phyloP scores from a whole-genome alignment of 2,888 invertebrate species.

The Aleiodes alternator region DNA sequence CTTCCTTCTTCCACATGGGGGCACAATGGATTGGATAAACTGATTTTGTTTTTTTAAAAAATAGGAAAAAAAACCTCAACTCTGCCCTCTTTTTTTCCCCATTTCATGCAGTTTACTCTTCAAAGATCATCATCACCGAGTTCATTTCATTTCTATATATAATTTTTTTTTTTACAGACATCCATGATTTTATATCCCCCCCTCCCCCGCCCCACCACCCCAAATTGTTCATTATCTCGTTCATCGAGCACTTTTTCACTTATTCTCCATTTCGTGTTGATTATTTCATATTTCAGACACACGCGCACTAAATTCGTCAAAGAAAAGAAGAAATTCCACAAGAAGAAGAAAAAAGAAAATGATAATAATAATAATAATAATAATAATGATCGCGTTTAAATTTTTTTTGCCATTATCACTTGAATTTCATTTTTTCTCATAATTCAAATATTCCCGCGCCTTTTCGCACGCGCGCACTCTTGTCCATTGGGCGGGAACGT shows the following conservation, averaged over 20 bases:
- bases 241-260: slow-evolving; percentile 9
- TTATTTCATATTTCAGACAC: slow-evolving; percentile 45
- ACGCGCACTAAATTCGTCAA: slow-evolving; percentile 38
- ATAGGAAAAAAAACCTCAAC: background rate
- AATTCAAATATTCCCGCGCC: too few species aligned
- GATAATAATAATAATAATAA: too few species aligned
- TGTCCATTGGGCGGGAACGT: too few species aligned
- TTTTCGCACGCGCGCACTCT: too few species aligned
- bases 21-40: too few species aligned
- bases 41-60: background rate
- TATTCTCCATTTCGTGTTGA: background rate
- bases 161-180: slow-evolving; percentile 45
- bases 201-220: slow-evolving; percentile 32
- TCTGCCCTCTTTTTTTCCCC: background rate
- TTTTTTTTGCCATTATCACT: too few species aligned
- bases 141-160: slow-evolving; percentile 28
- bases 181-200: slow-evolving; percentile 49
- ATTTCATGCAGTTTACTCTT: background rate
- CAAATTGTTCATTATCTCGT: background rate
- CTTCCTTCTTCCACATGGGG: background rate
- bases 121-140: background rate
- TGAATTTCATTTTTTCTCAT: too few species aligned
- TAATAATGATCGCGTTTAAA: too few species aligned
- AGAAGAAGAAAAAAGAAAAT: background rate
- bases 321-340: background rate